phyloP scores from a whole-genome alignment of 2,888 invertebrate species.

The Xylocampa areola region DNA sequence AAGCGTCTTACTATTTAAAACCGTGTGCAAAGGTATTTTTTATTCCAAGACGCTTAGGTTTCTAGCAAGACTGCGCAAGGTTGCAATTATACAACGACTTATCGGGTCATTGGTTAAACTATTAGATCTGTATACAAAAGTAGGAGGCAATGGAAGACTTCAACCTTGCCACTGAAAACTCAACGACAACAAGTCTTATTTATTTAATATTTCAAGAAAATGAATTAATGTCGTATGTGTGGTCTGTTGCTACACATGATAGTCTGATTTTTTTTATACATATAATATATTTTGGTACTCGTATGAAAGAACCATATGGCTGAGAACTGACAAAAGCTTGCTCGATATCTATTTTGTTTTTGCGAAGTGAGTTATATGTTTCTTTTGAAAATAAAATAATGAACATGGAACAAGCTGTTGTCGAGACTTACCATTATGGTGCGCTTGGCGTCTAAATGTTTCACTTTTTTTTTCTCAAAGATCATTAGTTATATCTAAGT shows the following conservation, averaged over 20 bases:
- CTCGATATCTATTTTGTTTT: slow-evolving; percentile 30
- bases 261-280: background rate
- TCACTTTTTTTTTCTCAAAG: slow-evolving; percentile 21
- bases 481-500: slow-evolving; percentile 11
- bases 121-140: background rate
- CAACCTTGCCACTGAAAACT: slow-evolving; percentile 4
- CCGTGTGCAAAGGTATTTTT: too few relatives aligned
- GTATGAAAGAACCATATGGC: background rate
- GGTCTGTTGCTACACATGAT: background rate
- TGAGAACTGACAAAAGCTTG: slow-evolving; percentile 12
- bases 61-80: too few relatives aligned
- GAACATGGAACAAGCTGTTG: background rate
- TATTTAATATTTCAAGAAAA: background rate
- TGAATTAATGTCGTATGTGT: slow-evolving; percentile 1
- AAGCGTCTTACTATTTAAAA: too few relatives aligned
- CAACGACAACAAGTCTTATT: slow-evolving; percentile 3
- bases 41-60: too few relatives aligned
- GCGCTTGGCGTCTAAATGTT: slow-evolving; percentile 1
- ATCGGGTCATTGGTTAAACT: too few relatives aligned
- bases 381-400: slow-evolving; percentile 1
- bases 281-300: background rate
- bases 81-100: too few relatives aligned
- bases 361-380: slow-evolving; percentile 10
- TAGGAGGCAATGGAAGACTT: slow-evolving; percentile 1
- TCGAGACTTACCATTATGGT: slow-evolving; percentile 4